Evolutionary conservation across 1,140 invertebrate genomes (phyloP).

Genomic region (roundworm (Caenorhabditis elegans)): DNA sequence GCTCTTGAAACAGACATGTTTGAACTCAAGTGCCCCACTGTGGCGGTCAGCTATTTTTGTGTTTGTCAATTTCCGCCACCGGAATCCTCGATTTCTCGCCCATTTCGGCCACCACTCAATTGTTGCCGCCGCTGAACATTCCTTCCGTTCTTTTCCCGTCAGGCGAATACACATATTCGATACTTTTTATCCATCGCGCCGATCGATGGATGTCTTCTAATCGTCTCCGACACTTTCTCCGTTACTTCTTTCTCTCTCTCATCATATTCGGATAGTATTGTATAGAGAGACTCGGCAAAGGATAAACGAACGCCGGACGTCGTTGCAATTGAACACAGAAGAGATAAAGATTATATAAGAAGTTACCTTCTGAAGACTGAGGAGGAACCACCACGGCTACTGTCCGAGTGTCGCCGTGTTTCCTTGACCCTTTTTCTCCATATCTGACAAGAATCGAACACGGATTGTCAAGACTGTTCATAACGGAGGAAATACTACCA

Average conservation of each 20-base stretch:
- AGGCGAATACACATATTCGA: slow-evolving; percentile 27
- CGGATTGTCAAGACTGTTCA: slow-evolving; percentile 11
- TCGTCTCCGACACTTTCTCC: background rate
- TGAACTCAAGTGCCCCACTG: slow-evolving; percentile 24
- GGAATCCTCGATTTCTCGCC: slow-evolving; percentile 30
- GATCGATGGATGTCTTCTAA: slow-evolving; percentile 27
- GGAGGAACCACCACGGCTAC: background rate
- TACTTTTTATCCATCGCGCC: slow-evolving; percentile 32
- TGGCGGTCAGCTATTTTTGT: slow-evolving; percentile 30
- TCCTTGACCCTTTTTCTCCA: slow-evolving; percentile 22
- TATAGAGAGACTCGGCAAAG: background rate
- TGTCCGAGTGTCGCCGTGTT: background rate
- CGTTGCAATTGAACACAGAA: background rate
- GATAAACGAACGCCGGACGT: slow-evolving; percentile 19
- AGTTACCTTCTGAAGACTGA: background rate
- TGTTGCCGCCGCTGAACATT: slow-evolving; percentile 24
- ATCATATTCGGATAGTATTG: slow-evolving; percentile 18
- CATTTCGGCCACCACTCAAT: slow-evolving; percentile 27
- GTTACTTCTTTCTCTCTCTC: slow-evolving; percentile 9
- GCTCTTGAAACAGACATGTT: slow-evolving; percentile 14
- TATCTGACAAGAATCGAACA: slow-evolving; percentile 21
- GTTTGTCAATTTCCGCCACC: slow-evolving; percentile 27
- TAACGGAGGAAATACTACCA: slow-evolving; percentile 28
- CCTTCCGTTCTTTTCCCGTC: slow-evolving; percentile 12
- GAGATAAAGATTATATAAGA: slow-evolving; percentile 30